Evolutionary conservation across 2,797 vertebrate species (phyloP).

Genomic region (Sebastes vulpes): DNA sequence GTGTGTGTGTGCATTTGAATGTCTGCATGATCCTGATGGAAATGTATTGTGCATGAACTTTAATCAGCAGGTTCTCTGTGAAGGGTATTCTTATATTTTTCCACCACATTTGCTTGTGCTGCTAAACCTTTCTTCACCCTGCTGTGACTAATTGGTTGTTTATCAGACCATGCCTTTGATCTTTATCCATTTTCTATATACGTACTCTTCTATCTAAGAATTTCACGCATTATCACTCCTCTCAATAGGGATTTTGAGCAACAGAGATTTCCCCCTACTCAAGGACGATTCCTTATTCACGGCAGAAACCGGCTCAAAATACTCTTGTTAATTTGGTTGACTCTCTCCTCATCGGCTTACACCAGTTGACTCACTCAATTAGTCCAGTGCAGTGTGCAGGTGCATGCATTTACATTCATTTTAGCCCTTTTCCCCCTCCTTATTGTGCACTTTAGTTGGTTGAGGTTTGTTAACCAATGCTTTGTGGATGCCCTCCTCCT

Average conservation of each 20-base stretch:
- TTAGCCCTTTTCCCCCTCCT: neutral
- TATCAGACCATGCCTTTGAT: slow-evolving; percentile 60
- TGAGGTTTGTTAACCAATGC: slow-evolving; percentile 33
- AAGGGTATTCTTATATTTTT: slow-evolving; percentile 36
- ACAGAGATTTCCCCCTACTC: slow-evolving; percentile 10
- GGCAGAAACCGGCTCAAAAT: slow-evolving; percentile 12
- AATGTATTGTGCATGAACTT: slow-evolving; percentile 69
- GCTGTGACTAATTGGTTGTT: slow-evolving; percentile 74
- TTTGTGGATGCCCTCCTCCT: slow-evolving; percentile 10
- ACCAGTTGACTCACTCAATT: slow-evolving; percentile 37
- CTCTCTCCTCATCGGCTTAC: slow-evolving; percentile 9
- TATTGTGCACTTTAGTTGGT: slow-evolving; percentile 30
- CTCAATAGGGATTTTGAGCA: slow-evolving; percentile 1
- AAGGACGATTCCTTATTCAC: slow-evolving; percentile 2
- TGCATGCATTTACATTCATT: slow-evolving; percentile 57
- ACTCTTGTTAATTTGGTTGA: slow-evolving; percentile 3
- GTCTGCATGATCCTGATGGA: slow-evolving; percentile 56
- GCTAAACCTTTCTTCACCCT: slow-evolving; percentile 47
- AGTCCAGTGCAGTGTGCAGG: slow-evolving; percentile 45
- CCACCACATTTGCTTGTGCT: slow-evolving; percentile 33
- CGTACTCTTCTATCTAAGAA: slow-evolving; percentile 21
- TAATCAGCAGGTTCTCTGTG: slow-evolving; percentile 33
- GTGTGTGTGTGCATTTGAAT: slow-evolving; percentile 2
- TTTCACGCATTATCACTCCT: slow-evolving; percentile 14
- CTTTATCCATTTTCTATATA: slow-evolving; percentile 40